A percentile compares a stretch with the other conserved stretches of the same genome.
These are phyloP conservation scores for Drosophila burlai DNA, from an alignment of 1,140 invertebrate genomes.

Conservation along the genomic window DNA sequence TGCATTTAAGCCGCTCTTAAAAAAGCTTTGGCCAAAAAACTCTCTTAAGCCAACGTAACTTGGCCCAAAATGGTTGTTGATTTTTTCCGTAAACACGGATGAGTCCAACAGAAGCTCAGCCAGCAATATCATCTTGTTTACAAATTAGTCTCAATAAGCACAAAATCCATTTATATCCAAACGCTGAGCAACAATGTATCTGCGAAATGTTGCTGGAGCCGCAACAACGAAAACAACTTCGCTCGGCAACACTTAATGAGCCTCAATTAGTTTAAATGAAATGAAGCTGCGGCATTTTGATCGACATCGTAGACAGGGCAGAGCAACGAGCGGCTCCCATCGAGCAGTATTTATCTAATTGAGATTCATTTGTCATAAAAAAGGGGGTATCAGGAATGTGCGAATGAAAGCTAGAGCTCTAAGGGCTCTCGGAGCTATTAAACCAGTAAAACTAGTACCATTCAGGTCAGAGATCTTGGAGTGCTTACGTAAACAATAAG, in stretches of 20 bases:
- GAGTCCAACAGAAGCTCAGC: neutral
- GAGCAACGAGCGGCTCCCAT: conserved; percentile 1
- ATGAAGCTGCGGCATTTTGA: conserved; percentile 49
- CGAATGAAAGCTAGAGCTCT: conserved; percentile 15
- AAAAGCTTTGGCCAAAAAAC: conserved; percentile 12
- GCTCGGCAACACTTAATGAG: conserved; percentile 42
- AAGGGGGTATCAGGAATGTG: neutral
- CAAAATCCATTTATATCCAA: conserved; percentile 8
- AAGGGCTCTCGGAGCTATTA: neutral
- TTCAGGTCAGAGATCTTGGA: conserved; percentile 1
- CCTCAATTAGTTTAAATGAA: conserved; percentile 67
- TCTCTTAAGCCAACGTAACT: conserved; percentile 5
- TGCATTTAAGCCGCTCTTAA: neutral
- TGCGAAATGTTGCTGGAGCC: conserved; percentile 8
- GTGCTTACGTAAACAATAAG: neutral
- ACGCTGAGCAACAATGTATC: conserved; percentile 46
- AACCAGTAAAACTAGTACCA: neutral
- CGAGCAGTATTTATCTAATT: conserved; percentile 62
- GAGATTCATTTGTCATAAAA: conserved; percentile 34
- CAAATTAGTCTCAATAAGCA: conserved; percentile 27
- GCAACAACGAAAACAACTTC: conserved; percentile 28
- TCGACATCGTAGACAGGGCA: conserved; percentile 31
- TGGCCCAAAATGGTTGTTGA: conserved; percentile 1
- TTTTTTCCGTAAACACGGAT: conserved; percentile 5
- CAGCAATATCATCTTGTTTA: conserved; percentile 10